Conservation (phyloP, 64 coral and sea anemone genomes). For the Actinia tenebrosa region DNA sequence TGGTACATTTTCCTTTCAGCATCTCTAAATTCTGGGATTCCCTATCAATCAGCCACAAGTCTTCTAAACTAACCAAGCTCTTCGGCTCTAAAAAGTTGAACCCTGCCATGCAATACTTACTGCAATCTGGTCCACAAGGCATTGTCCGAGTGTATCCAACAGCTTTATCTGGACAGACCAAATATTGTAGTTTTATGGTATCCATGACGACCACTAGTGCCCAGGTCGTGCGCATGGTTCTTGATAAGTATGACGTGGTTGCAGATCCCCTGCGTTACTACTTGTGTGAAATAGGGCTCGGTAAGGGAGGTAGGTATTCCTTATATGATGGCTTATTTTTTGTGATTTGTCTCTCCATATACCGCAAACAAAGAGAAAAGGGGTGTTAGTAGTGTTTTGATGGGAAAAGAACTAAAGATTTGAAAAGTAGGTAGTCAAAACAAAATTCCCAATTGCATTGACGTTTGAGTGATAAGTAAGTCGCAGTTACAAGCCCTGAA, state of each 20-base stretch:
- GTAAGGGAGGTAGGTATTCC: slow-evolving; percentile 57
- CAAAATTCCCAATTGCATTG: too few species aligned
- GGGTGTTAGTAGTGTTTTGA: too few species aligned
- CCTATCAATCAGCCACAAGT: slow-evolving; percentile 42
- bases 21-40: slow-evolving; percentile 72
- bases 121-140: slow-evolving; percentile 71
- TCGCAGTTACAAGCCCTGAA: too few species aligned
- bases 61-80: slow-evolving; percentile 65
- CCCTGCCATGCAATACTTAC: slow-evolving; percentile 69
- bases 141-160: slow-evolving; percentile 78
- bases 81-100: slow-evolving; percentile 77
- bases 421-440: too few species aligned
- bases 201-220: slow-evolving; percentile 88
- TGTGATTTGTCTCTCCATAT: too few species aligned
- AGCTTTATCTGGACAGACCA: slow-evolving; percentile 59
- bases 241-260: slow-evolving; percentile 68
- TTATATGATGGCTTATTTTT: background rate
- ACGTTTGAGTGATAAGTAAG: too few species aligned
- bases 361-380: too few species aligned
- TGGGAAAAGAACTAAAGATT: too few species aligned
- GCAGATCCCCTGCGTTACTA: slow-evolving; percentile 68
- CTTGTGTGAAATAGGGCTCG: slow-evolving; percentile 58
- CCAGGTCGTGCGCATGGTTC: slow-evolving; percentile 79
- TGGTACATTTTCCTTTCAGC: background rate
- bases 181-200: slow-evolving; percentile 87